phyloP scores from a whole-genome alignment of 2,113 vertebrate genomes.

The Pygoscelis antarcticus region DNA sequence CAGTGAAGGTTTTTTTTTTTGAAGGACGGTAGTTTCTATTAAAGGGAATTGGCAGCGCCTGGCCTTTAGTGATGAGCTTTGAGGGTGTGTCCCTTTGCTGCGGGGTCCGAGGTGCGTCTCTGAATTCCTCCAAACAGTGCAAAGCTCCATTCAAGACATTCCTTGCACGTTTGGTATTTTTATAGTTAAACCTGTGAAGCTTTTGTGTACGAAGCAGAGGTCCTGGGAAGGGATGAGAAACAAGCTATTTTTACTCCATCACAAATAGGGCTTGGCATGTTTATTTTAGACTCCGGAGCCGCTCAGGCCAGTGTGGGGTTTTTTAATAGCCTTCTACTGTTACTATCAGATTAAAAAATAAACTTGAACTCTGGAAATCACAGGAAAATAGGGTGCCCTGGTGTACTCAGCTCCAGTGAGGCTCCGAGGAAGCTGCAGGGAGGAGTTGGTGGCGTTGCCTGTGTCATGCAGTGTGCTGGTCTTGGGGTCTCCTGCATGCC shows the following conservation, averaged over 20 bases:
- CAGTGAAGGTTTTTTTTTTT: background rate
- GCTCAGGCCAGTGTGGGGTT: conserved; percentile 5
- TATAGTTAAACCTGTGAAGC: conserved; percentile 51
- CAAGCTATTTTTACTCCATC: conserved; percentile 73
- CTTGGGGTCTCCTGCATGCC: background rate
- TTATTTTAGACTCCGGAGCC: conserved; percentile 59
- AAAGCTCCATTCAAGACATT: background rate
- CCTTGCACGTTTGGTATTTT: background rate
- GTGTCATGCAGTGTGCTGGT: accelerated
- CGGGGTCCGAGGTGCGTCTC: accelerated
- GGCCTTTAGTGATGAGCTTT: background rate
- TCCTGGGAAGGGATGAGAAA: conserved; percentile 69
- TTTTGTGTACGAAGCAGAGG: conserved; percentile 14
- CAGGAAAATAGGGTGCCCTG: background rate
- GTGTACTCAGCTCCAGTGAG: background rate
- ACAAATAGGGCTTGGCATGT: conserved; percentile 61
- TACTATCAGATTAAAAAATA: conserved; percentile 49
- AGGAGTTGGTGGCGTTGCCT: background rate
- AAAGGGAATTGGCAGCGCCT: background rate
- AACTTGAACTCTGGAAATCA: conserved; percentile 14
- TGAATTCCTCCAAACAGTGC: background rate
- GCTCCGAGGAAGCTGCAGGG: background rate
- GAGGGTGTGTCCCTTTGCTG: accelerated
- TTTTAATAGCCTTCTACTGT: conserved; percentile 56
- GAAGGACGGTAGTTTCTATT: conserved; percentile 22